Evolutionary conservation across 2,888 invertebrate species (phyloP), one percentile per base, ranked within the genome.

Genomic region (Microchrysa polita): DNA sequence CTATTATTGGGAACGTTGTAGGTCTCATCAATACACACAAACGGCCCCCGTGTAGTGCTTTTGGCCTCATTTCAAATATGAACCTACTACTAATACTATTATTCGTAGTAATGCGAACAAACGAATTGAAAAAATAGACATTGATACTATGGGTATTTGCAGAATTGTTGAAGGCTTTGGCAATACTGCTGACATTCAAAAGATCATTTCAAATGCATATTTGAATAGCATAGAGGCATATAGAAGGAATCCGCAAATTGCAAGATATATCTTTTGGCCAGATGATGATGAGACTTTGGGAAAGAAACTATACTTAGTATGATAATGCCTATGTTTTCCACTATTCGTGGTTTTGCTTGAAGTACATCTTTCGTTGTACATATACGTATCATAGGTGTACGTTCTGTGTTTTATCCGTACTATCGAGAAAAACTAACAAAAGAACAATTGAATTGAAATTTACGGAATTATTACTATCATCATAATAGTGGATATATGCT

Each of bases 371-470:
- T 61, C 61, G n/a, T 61, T 23, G 5, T 18, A 34, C 48, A 12
- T 12, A n/a, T 48, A n/a, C 16, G 48, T 60, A 61, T 61, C 48
- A n/a, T 48, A n/a, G 2, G 48, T 60, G 40, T 61, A n/a, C 40
- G 42, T 22, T 34, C 34, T 53, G 2, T 12, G 14, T 67, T 71
- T 57, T 52, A n/a, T n/a, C n/a, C n/a, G n/a, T n/a, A n/a, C n/a
- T n/a, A 12, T 57, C 44, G 9, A 60, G 67, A 71, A 72, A 72
- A 74, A 59, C 71, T 73, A 74, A 76, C 76, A 76, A 76, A 76
- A 76, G 74, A 76, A 76, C 76, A 76, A 76, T 74, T 74, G 75
- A 74, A 69, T 61, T 61, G 67, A 67, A 67, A 53, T 52, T 67
- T 52, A 12, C 42, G 53, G 48, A 65, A 67, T 67, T 67, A 67